phyloP scores from a whole-genome alignment of 2,113 vertebrate genomes.

The Platysternon megacephalum region DNA sequence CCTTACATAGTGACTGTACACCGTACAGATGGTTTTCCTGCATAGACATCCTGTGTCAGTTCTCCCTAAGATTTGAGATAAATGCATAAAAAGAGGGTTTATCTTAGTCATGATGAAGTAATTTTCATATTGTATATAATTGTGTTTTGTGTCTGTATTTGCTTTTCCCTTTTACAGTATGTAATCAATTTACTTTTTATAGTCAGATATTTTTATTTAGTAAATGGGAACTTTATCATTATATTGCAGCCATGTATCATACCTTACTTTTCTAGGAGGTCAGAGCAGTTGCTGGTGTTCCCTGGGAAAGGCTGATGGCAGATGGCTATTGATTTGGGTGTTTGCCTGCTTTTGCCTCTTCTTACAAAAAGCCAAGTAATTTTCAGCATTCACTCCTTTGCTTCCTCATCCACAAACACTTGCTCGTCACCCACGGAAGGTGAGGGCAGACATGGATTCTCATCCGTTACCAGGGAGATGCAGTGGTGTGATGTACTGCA shows the following conservation, averaged over 20 bases:
- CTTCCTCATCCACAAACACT: not conserved
- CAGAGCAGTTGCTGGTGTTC: constrained; percentile 23
- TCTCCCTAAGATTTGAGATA: not conserved
- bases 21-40: not conserved
- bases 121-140: constrained; percentile 40
- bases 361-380: not conserved
- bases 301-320: not conserved
- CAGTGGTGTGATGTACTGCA: rapidly evolving
- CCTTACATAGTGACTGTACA: not conserved
- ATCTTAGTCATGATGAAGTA: constrained; percentile 22
- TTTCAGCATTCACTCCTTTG: not conserved
- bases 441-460: not conserved
- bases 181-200: constrained; percentile 58
- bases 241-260: constrained; percentile 27
- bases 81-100: constrained; percentile 19
- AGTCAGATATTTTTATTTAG: constrained; percentile 26
- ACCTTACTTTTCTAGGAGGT: constrained; percentile 23
- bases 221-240: constrained; percentile 45
- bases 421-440: not conserved
- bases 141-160: constrained; percentile 38
- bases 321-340: constrained; percentile 23
- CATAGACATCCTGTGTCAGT: not conserved
- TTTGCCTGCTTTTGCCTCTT: constrained; percentile 23
- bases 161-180: constrained; percentile 37
- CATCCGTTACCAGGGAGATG: not conserved